Evolutionary conservation across 1,140 invertebrate species (phyloP), one percentile per base, ranked within the genome.

Genomic region (Penaeus vannamei): DNA sequence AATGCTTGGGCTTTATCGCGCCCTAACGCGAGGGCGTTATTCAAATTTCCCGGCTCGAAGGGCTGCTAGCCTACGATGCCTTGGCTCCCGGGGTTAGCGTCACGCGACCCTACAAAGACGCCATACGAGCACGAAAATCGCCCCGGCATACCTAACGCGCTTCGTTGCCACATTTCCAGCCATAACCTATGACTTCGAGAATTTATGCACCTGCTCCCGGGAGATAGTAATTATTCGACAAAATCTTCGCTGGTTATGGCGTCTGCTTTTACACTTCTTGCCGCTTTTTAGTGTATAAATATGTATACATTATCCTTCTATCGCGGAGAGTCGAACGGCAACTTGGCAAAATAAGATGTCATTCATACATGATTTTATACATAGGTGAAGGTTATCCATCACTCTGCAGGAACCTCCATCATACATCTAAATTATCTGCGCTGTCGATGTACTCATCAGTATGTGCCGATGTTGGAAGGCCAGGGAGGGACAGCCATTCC

Each of bases 41-140:
- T 53, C 53, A 53, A 53, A 53, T 53, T 53, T 53, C 53, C 53
- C 53, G 53, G 53, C 53, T 17, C 5, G 53, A 53, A 53, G 17
- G 53, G 12, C 53, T 53, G 12, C 53, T 53, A 42, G 76, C 42
- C 59, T 26, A 29, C 32, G 23, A 32, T 66, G 61, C 22, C n/a
- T 66, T 64, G 26, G 82, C 62, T 66, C 61, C 82, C 62, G 82
- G 61, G 62, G 62, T 66, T 84, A 83, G 26, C 64, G 82, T 84
- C 82, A 84, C 82, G 82, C 62, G 82, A 84, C 82, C 82, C 82
- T 36, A 64, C 62, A 61, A 14, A 32, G 61, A 42, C 82, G 61
- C 82, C 82, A 66, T 66, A 84, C 82, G 61, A 29, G 23, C 82
- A 62, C 60, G 60, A 84, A 84, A 84, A 36, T 84, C 62, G 82